Evolutionary conservation across 2,113 vertebrate species (phyloP).

Genomic region (Archilochus colubris): DNA sequence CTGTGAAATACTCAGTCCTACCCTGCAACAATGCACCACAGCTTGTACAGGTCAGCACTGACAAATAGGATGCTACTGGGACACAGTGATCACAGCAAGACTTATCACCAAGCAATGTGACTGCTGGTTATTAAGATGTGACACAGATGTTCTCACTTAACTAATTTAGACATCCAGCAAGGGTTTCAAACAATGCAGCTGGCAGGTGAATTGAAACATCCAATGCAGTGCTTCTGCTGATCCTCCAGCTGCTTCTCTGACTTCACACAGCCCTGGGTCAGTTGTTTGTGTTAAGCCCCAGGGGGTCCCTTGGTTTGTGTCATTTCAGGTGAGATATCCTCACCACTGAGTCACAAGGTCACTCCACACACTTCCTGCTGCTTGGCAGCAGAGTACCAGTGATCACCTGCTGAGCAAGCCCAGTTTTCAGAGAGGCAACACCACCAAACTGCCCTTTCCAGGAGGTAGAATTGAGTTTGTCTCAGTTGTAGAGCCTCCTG

Average conservation of each 20-base stretch:
- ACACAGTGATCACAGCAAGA: neutral
- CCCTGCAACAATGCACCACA: neutral
- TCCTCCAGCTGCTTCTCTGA: neutral
- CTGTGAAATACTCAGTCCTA: neutral
- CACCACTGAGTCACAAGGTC: neutral
- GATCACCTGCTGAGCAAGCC: neutral
- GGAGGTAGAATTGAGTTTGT: neutral
- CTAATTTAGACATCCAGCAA: neutral
- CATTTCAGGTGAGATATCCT: neutral
- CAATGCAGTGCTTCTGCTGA: too few species aligned
- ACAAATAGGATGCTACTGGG: neutral
- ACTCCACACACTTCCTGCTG: neutral
- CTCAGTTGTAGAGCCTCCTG: neutral
- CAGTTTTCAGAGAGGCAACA: neutral
- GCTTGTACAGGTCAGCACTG: neutral
- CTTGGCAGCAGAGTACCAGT: neutral
- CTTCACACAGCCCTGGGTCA: neutral
- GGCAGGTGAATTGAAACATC: neutral
- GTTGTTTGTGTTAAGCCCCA: neutral
- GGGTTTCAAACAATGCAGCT: neutral
- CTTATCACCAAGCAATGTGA: neutral
- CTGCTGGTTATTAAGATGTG: neutral
- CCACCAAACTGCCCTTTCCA: neutral
- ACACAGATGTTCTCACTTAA: neutral
- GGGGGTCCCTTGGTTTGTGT: neutral